Evolutionary conservation across 2,113 vertebrate genomes (phyloP), one percentile per base, ranked within the genome.

Genomic region (Furnarius figulus): DNA sequence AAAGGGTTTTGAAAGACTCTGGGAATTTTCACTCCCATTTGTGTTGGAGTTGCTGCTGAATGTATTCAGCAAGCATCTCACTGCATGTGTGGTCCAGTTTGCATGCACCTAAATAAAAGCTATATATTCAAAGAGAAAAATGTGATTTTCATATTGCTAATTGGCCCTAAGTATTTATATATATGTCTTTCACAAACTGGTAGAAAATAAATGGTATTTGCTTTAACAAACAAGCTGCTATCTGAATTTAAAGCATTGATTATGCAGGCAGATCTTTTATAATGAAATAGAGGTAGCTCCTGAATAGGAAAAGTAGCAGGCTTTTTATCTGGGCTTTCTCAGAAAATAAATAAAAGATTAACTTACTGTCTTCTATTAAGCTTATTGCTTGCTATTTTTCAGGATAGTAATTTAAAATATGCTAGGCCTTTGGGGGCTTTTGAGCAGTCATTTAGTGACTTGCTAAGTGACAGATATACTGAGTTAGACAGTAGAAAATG

Each of bases 321-420:
- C 13, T n/a, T 95, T 93, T 91, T 79, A 65, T 83, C 21, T 76
- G 31, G 7, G 4, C 22, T 82, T 93, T 52, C 49, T 61, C 65
- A 73, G 62, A 87, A 94, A 76, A 90, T 49, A 95, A 92, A 93
- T 67, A 44, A 49, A 76, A 87, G 2, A 72, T 68, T 81, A 89
- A n/a, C 0, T 58, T 70, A 46, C 0, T 90, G 22, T 84, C 24
- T 86, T 96, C 27, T 42, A 42, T 22, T 63, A 70, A 90, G 31
- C 13, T 76, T 85, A 22, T 73, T 94, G 14, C 27, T 75, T 92
- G 10, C 28, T 46, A 9, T 49, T 76, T 91, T 93, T 73, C 22
- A 40, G 47, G 6, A 23, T 72, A 31, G 25, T 85, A 74, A 79
- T 81, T 80, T 58, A 39, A 81, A 84, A 87, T 83, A 28, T 53